Evolutionary conservation across 2,888 invertebrate genomes (phyloP).

Genomic region (Zele albiditarsus): DNA sequence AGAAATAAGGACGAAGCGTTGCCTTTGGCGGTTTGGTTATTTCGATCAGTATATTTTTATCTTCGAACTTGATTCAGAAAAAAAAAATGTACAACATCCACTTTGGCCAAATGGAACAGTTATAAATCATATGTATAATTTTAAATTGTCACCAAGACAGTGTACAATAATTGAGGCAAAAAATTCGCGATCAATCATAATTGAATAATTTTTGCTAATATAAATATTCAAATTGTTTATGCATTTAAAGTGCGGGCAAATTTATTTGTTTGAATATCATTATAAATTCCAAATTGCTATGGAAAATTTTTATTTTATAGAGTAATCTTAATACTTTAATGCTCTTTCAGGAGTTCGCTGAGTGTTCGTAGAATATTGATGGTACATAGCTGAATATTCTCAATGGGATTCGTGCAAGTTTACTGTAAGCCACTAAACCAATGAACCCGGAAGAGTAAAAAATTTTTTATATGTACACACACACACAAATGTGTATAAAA

Average conservation of each 20-base stretch:
- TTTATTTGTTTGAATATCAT: background rate
- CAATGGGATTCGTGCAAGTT: background rate
- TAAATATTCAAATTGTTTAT: background rate
- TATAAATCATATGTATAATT: background rate
- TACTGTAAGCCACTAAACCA: background rate
- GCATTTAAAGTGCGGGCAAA: background rate
- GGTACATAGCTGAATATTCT: background rate
- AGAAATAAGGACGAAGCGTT: constrained; percentile 42
- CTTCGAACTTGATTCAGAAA: constrained; percentile 36
- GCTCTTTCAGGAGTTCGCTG: background rate
- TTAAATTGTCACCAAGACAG: background rate
- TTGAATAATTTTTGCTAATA: background rate
- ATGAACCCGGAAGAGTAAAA: background rate
- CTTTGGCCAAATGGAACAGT: background rate
- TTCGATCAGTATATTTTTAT: constrained; percentile 31
- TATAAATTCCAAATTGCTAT: background rate
- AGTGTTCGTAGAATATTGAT: constrained; percentile 11
- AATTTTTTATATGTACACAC: background rate
- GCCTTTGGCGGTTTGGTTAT: constrained; percentile 41
- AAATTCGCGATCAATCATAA: background rate
- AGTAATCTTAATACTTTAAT: background rate
- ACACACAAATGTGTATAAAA: background rate
- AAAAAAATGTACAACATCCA: constrained; percentile 16
- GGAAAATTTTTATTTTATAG: background rate
- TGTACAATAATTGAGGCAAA: background rate